phyloP scores from a whole-genome alignment of 2,113 vertebrate genomes.

The Plestiodon gilberti region DNA sequence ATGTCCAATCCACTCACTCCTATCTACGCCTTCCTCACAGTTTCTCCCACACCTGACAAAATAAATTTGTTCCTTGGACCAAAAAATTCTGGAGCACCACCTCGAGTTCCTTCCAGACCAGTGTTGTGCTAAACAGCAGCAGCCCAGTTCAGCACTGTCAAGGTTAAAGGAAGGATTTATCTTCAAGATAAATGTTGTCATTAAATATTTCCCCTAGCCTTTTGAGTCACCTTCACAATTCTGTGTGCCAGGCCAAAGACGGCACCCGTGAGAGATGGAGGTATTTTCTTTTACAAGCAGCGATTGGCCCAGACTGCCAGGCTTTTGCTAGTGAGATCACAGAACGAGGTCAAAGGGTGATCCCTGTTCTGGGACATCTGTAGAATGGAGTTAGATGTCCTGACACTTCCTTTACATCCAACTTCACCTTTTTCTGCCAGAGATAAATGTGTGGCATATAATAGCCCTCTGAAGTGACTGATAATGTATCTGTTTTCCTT shows the following conservation, averaged over 20 bases:
- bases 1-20: neutral
- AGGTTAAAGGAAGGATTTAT: constrained; percentile 14
- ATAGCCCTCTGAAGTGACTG: constrained; percentile 50
- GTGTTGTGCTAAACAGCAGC: constrained; percentile 8
- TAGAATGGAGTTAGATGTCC: constrained; percentile 29
- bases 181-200: constrained; percentile 37
- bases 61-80: neutral
- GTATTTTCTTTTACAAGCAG: constrained; percentile 28
- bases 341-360: constrained; percentile 27
- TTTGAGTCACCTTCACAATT: constrained; percentile 2
- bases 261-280: constrained; percentile 12
- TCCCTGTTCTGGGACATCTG: neutral
- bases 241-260: constrained; percentile 13
- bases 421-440: constrained; percentile 38
- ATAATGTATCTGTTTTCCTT: constrained; percentile 42
- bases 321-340: constrained; percentile 49
- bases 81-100: accelerated
- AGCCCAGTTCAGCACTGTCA: neutral
- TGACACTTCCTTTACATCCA: constrained; percentile 34
- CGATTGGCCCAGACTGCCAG: constrained; percentile 26
- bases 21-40: neutral
- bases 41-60: neutral
- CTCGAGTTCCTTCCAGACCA: constrained; percentile 9
- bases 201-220: constrained; percentile 27
- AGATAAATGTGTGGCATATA: constrained; percentile 38